These are phyloP conservation scores for Arrhopalites spinosus DNA, from an alignment of 2,888 invertebrate genomes.

Conservation along the genomic window DNA sequence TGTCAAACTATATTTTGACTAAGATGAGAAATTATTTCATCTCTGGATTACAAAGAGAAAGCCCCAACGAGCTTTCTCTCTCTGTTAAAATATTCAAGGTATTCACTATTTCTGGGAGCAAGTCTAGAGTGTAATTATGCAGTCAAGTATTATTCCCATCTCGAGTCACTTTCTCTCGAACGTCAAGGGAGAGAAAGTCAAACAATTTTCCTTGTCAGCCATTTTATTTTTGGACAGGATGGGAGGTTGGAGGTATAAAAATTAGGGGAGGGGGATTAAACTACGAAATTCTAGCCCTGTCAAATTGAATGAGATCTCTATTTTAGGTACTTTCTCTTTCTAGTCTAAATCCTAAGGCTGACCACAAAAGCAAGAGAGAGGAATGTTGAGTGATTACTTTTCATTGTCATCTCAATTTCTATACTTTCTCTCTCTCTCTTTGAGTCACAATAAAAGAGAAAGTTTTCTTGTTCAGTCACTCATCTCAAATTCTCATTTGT, in stretches of 20 bases:
- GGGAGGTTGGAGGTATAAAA: too few relatives aligned
- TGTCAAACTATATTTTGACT: not conserved
- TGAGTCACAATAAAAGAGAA: not conserved
- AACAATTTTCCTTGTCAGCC: not conserved
- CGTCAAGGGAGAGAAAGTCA: not conserved
- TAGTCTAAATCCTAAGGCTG: too few relatives aligned
- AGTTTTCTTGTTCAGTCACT: too few relatives aligned
- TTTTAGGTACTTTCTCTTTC: too few relatives aligned
- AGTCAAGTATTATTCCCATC: not conserved
- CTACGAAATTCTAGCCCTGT: too few relatives aligned
- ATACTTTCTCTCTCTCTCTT: not conserved
- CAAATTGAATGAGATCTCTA: too few relatives aligned
- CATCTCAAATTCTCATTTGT: too few relatives aligned
- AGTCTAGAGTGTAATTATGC: not conserved
- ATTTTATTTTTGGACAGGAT: too few relatives aligned
- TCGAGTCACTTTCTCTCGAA: not conserved
- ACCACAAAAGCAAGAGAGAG: not conserved
- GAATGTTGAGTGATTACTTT: constrained; percentile 33
- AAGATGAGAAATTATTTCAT: not conserved
- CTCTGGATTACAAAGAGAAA: not conserved
- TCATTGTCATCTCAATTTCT: constrained; percentile 12
- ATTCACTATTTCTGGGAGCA: not conserved
- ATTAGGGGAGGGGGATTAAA: too few relatives aligned
- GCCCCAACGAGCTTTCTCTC: too few relatives aligned
- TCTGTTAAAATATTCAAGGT: constrained; percentile 11